phyloP scores from a whole-genome alignment of 2,113 vertebrate genomes.

The Aythya baeri region DNA sequence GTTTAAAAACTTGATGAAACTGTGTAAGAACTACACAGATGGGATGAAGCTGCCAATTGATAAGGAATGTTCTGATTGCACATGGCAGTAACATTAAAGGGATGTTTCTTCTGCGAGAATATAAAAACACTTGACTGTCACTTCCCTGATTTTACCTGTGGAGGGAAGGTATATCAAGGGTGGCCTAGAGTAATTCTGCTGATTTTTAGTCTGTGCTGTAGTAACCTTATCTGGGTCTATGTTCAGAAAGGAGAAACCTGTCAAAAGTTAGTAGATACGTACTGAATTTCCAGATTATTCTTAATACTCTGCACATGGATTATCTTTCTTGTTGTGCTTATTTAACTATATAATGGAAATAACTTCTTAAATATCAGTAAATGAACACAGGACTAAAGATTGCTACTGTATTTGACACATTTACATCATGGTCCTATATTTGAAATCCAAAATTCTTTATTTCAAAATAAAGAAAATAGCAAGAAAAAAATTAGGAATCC shows the following conservation, averaged over 20 bases:
- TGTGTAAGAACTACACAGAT: neutral
- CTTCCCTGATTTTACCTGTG: neutral
- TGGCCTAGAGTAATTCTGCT: neutral
- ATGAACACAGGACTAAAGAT: neutral
- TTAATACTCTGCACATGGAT: neutral
- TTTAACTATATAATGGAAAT: neutral
- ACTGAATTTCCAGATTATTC: neutral
- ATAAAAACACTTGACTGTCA: neutral
- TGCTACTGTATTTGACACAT: neutral
- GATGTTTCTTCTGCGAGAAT: neutral
- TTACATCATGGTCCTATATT: neutral
- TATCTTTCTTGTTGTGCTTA: neutral
- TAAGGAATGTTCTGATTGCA: neutral
- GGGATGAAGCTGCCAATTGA: neutral
- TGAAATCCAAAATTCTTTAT: neutral
- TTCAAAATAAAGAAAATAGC: neutral
- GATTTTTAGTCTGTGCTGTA: neutral
- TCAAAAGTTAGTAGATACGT: neutral
- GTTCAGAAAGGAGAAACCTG: constrained; percentile 4
- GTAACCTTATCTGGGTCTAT: neutral
- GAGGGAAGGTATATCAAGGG: neutral
- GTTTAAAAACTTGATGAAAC: neutral
- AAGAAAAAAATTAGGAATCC: neutral
- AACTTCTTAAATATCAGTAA: neutral
- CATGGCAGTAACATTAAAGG: neutral